Percentiles rank a stretch among this genome's conserved stretches.
Evolutionary conservation across 2,797 vertebrate species (phyloP).

Genomic region (Characodon lateralis): DNA sequence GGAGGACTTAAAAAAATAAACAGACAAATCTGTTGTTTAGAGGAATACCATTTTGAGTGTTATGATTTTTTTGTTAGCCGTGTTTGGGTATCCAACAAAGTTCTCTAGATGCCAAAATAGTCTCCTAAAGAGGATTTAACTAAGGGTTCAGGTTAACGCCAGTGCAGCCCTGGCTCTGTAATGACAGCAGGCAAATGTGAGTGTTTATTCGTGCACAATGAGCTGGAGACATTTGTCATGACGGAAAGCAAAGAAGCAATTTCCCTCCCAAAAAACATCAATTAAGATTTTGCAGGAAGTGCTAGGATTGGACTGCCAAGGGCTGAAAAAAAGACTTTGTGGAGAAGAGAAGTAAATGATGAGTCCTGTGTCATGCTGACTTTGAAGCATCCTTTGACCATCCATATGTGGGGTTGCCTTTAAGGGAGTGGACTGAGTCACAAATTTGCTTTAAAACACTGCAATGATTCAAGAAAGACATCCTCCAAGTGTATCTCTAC

Average conservation of each 20-base stretch:
- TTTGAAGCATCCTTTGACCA: neutral
- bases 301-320: neutral
- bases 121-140: neutral
- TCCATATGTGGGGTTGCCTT: neutral
- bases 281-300: neutral
- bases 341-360: no score
- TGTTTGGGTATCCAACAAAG: neutral
- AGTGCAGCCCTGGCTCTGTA: neutral
- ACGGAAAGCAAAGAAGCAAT: no score
- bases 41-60: no score
- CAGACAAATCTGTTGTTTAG: neutral
- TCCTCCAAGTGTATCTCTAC: no score
- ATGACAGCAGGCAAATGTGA: neutral
- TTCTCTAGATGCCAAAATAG: neutral
- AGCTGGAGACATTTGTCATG: neutral
- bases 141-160: neutral
- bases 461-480: neutral
- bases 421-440: neutral
- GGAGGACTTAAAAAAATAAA: neutral
- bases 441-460: no score
- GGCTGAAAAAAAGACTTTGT: neutral
- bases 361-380: neutral
- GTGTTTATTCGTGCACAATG: neutral
- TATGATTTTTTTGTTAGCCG: no score
- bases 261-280: no score